Evolutionary conservation across 1,140 invertebrate species (phyloP), one percentile per base, ranked within the genome.

Genomic region (Drosophila fuyamai): DNA sequence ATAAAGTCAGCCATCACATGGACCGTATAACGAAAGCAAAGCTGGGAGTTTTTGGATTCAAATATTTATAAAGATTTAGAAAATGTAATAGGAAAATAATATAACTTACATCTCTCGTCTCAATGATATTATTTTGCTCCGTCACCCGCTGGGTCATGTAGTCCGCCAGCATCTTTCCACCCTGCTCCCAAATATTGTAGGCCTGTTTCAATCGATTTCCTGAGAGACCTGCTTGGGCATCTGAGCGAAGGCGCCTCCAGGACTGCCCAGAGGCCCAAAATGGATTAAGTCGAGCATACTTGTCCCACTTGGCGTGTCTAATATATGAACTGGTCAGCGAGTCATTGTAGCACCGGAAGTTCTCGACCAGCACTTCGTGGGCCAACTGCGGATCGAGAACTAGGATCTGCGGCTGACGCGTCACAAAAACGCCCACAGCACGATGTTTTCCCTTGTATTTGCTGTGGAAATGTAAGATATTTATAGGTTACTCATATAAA

Each of bases 231-330:
- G 93, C 93, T 54, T 93, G 93, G 13, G 94, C 92, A 32, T 94
- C 93, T 4, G 79, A 73, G 13, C 94, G 89, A 13, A 93, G 92
- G 9, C 92, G 80, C 63, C 94, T 94, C 95, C 95, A 95, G 16
- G 75, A 79, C 7, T 93, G 74, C 5, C 93, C 93, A 14, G 83
- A 66, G 10, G 91, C 75, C 53, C 92, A 80, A 71, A 94, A 94
- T 0, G 93, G 93, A 88, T 94, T 94, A 5, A 78, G 61, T 0
- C 67, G 77, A 14, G 92, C 81, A 27, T 94, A 88, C 29, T 92
- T 92, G 76, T 94, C 94, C 53, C 79, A 60, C 40, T 92, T 85
- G 18, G 92, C 61, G 40, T 79, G 61, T 38, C 36, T 44, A 1
- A 86, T 51, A 73, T 89, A 88, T 4, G 79, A 73, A 41, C 84